phyloP scores from a whole-genome alignment of 2,113 vertebrate species.

The Corythoichthys haematopterus region DNA sequence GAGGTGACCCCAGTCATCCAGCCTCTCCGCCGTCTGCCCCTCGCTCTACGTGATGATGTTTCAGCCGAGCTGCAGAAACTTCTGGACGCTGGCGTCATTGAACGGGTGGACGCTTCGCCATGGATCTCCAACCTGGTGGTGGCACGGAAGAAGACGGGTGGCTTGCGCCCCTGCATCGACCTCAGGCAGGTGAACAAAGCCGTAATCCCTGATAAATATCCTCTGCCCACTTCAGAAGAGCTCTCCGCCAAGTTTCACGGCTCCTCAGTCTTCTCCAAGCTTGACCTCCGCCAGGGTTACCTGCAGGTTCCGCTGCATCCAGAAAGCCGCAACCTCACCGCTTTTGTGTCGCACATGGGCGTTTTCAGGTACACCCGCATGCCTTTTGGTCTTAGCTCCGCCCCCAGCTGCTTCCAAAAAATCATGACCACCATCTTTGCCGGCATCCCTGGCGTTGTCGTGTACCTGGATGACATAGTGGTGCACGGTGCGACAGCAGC shows the following conservation, averaged over 20 bases:
- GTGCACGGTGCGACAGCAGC: too few relatives aligned
- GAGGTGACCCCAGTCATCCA: neutral
- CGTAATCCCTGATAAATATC: neutral
- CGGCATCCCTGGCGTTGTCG: neutral
- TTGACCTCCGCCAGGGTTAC: constrained; percentile 9
- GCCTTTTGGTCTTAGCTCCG: neutral
- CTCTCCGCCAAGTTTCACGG: neutral
- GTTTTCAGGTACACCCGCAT: constrained; percentile 8
- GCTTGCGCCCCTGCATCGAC: too few relatives aligned
- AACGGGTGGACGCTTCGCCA: neutral
- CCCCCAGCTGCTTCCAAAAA: neutral
- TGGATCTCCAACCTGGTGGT: too few relatives aligned
- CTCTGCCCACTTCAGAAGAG: neutral
- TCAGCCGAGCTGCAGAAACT: neutral
- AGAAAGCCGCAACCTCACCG: constrained; percentile 13
- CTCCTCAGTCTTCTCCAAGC: too few relatives aligned
- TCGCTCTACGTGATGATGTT: neutral
- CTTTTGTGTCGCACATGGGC: constrained; percentile 6
- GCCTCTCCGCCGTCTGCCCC: neutral
- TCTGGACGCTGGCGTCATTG: neutral
- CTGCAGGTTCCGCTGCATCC: constrained; percentile 21
- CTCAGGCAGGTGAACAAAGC: too few relatives aligned
- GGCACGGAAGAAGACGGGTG: too few relatives aligned
- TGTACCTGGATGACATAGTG: neutral
- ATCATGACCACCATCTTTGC: neutral